Percentiles rank a stretch among this genome's conserved stretches.
These are phyloP conservation scores for Sus scrofa DNA, from an alignment of 2,113 vertebrate genomes.

Conservation along the genomic window DNA sequence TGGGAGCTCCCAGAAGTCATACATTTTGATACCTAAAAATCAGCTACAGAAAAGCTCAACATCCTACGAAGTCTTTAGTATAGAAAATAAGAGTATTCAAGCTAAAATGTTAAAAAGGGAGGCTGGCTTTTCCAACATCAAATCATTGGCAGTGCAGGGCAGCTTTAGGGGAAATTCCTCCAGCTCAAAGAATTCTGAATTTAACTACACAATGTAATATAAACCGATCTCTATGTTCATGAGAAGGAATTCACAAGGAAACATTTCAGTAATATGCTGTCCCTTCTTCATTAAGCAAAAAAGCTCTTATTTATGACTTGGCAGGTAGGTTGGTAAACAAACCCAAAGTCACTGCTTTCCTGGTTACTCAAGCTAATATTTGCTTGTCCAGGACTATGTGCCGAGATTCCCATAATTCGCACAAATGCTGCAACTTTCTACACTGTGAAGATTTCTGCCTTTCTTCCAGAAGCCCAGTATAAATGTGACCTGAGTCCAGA, in stretches of 20 bases:
- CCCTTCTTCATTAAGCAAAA: not conserved
- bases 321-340: not conserved
- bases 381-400: not conserved
- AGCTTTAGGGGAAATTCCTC: slow-evolving; percentile 33
- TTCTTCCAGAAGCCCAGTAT: not conserved
- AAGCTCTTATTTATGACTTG: slow-evolving; percentile 13
- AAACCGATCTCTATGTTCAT: not conserved
- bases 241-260: slow-evolving; percentile 33
- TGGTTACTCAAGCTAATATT: not conserved
- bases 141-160: not conserved
- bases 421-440: not conserved
- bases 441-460: not conserved
- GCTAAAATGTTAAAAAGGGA: not conserved
- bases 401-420: not conserved
- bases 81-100: not conserved
- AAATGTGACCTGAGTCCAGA: not conserved
- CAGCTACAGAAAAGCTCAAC: not conserved
- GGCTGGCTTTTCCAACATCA: not conserved
- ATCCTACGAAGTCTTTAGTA: not conserved
- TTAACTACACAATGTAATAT: not conserved
- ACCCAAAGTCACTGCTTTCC: not conserved
- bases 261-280: not conserved
- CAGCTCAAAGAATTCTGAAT: slow-evolving; percentile 40
- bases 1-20: not conserved
- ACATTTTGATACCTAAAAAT: not conserved